Percentiles rank a stretch among this genome's conserved stretches.
Conservation (phyloP, 2,113 vertebrate species). For the Corythornis cristatus region DNA sequence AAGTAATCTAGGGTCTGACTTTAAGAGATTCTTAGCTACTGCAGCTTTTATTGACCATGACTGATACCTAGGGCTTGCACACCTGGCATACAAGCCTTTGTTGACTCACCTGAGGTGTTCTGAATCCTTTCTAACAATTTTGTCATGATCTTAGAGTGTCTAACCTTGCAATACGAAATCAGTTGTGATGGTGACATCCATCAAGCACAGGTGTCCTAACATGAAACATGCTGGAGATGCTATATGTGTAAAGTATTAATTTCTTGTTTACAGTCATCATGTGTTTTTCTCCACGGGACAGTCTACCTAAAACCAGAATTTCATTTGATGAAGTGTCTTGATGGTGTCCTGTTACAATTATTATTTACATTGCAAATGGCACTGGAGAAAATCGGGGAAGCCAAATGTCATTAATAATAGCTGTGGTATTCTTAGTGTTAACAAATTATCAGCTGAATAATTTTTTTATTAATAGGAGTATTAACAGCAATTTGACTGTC, state of each 20-base stretch:
- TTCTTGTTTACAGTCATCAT: neutral
- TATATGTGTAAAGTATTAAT: neutral
- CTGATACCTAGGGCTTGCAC: neutral
- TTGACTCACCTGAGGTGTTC: neutral
- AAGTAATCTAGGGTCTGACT: slow-evolving; percentile 21
- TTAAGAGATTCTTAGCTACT: neutral
- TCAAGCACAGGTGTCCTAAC: neutral
- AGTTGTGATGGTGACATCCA: neutral
- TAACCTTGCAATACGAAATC: neutral
- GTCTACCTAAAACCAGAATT: neutral
- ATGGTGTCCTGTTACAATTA: slow-evolving; percentile 26
- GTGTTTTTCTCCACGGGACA: neutral
- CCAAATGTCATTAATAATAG: slow-evolving; percentile 70
- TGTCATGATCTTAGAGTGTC: neutral
- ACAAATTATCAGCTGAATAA: slow-evolving; percentile 71
- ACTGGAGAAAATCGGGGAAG: slow-evolving; percentile 42
- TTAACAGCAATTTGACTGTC: slow-evolving; percentile 70
- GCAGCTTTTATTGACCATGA: neutral
- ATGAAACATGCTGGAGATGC: neutral
- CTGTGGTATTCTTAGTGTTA: slow-evolving; percentile 59
- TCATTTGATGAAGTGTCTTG: slow-evolving; percentile 22
- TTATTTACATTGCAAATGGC: slow-evolving; percentile 57
- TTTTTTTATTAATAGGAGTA: slow-evolving; percentile 73
- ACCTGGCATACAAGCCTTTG: neutral
- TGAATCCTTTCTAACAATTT: neutral